Evolutionary conservation across 1,140 invertebrate species (phyloP).

Genomic region (Drosophila cardini): DNA sequence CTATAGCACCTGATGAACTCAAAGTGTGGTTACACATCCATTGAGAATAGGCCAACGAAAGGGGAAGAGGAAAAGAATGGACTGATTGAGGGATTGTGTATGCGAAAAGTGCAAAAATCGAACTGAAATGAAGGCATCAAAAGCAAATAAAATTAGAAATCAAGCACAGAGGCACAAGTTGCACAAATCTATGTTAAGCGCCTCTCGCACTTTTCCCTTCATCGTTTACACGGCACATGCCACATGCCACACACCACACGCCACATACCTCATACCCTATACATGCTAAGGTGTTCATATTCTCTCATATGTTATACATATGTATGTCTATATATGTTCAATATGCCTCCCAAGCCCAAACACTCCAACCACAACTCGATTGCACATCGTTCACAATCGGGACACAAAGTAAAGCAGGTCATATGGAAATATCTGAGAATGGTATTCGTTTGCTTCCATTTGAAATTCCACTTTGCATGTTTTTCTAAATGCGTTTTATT

Average conservation of each 20-base stretch:
- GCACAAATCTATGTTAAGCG: constrained; percentile 13
- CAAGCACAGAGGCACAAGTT: constrained; percentile 25
- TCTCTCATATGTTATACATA: constrained; percentile 23
- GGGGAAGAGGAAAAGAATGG: not conserved
- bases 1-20: not conserved
- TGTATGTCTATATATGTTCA: not conserved
- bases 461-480: constrained; percentile 26
- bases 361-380: constrained; percentile 26
- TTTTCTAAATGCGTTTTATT: not conserved
- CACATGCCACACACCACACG: constrained; percentile 25
- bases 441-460: constrained; percentile 50
- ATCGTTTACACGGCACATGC: constrained; percentile 23
- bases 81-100: constrained; percentile 22
- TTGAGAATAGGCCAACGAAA: constrained; percentile 1
- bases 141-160: constrained; percentile 47
- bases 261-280: not conserved
- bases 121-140: constrained; percentile 50
- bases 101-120: constrained; percentile 43
- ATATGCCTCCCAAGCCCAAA: not conserved
- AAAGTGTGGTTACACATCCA: not conserved
- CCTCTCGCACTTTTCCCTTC: not conserved
- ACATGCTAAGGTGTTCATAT: constrained; percentile 14
- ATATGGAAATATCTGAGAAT: constrained; percentile 68
- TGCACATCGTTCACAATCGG: constrained; percentile 25
- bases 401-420: constrained; percentile 67